Base-by-base conservation (phyloP, 2,888 invertebrate genomes). In the Strigamia crassipes region DNA sequence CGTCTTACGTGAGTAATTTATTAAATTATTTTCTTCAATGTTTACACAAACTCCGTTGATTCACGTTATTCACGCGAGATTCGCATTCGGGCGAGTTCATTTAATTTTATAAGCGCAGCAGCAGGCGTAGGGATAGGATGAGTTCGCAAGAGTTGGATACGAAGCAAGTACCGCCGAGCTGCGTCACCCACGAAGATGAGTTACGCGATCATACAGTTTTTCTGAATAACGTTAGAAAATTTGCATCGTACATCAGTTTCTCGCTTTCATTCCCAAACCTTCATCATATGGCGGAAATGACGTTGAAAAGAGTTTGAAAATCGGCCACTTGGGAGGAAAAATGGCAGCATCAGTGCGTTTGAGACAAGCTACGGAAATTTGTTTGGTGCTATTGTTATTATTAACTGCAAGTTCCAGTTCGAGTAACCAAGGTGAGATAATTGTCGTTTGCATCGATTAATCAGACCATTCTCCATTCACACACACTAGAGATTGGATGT, bases 271-370 rank as follows among this genome's bases (percentile, higher is more conserved):
- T 31, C 73, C 15, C 73, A 73, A 31, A 73, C 73, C 73, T 73
- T 8, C 13, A 61, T 27, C 31, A 27, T 73, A 31, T n/a, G 73
- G 73, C 73, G 73, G 73, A 73, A 73, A 73, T 73, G 73, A 73
- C 73, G 73, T 73, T 73, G 23, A 73, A 73, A 31, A 31, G 73
- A 73, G 73, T 73, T 73, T 73, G 73, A 73, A 27, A 27, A 31
- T 27, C 31, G 73, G 73, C 73, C 73, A 73, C 73, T 73, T 73
- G 73, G 73, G 73, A 73, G 73, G 73, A 73, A 73, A 73, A 73
- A 73, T 73, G 73, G 73, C 73, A 73, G 73, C 73, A 73, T 27
- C 73, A 73, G 73, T 73, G 73, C 73, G 73, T 73, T 73, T 73
- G 73, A 73, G 73, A 73, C 27, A 1, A 73, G 73, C 73, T 73